phyloP scores from a whole-genome alignment of 1,140 invertebrate species.

The Drosophila truncata region DNA sequence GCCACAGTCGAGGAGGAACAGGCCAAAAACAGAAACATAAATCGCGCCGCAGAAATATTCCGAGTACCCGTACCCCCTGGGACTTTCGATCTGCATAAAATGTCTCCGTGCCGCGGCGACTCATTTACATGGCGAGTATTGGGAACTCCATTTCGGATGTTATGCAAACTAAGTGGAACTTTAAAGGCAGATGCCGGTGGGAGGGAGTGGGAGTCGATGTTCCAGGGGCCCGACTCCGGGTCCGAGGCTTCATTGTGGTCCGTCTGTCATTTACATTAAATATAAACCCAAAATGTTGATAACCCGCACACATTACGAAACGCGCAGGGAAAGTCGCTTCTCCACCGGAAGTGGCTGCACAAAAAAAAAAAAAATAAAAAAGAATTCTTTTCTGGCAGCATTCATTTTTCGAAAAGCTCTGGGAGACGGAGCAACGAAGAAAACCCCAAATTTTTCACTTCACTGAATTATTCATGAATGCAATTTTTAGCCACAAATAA shows the following conservation, averaged over 20 bases:
- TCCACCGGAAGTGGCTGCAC: slow-evolving; percentile 42
- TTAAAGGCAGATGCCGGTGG: slow-evolving; percentile 4
- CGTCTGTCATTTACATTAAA: slow-evolving; percentile 76
- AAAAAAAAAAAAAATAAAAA: slow-evolving; percentile 62
- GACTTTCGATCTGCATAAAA: slow-evolving; percentile 81
- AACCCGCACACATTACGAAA: slow-evolving; percentile 70
- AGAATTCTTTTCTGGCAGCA: slow-evolving; percentile 55
- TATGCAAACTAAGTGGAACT: slow-evolving; percentile 57
- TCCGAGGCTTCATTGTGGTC: slow-evolving; percentile 54
- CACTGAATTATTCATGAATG: slow-evolving; percentile 83
- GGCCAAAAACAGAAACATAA: slow-evolving; percentile 67
- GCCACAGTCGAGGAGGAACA: slow-evolving; percentile 10
- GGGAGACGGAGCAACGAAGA: slow-evolving; percentile 34
- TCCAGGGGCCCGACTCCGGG: neutral
- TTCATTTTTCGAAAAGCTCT: slow-evolving; percentile 44
- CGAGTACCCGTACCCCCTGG: slow-evolving; percentile 38
- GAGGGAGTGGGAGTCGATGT: neutral
- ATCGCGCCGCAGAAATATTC: slow-evolving; percentile 44
- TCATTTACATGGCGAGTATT: slow-evolving; percentile 64
- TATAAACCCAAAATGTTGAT: slow-evolving; percentile 81
- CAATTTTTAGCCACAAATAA: slow-evolving; percentile 83
- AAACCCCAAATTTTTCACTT: slow-evolving; percentile 77
- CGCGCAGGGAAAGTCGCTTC: slow-evolving; percentile 20
- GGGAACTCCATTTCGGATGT: slow-evolving; percentile 21
- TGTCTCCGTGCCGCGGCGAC: slow-evolving; percentile 64